Conservation (phyloP, 1,140 invertebrate species). For the Anthonomus grandis region DNA sequence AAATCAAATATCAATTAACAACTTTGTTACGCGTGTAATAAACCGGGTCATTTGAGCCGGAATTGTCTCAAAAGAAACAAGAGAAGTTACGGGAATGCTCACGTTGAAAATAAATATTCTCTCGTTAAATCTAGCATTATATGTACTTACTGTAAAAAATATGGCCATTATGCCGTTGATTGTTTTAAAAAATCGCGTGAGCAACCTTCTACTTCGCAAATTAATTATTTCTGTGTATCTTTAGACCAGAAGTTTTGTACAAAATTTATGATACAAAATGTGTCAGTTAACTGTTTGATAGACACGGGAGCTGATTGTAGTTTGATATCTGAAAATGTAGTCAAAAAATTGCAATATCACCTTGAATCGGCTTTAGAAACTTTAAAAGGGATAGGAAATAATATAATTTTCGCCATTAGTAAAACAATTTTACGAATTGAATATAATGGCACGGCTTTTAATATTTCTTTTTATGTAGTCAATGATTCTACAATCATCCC, state of each 20-base stretch:
- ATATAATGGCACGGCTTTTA: background rate
- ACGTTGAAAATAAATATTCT: no score
- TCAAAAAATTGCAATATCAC: background rate
- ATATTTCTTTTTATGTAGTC: background rate
- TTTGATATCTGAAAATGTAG: no score
- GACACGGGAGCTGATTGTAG: no score
- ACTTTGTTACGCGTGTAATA: background rate
- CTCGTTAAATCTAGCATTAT: no score
- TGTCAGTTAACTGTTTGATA: no score
- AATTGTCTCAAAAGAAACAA: background rate
- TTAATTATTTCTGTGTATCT: no score
- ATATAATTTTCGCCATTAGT: background rate
- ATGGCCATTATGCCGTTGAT: slow-evolving; percentile 1
- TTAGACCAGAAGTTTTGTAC: no score
- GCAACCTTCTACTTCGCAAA: no score
- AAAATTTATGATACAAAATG: no score
- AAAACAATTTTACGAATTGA: background rate
- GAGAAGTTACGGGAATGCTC: no score
- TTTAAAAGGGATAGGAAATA: slow-evolving; percentile 4
- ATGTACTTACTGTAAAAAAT: no score
- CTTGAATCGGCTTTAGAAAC: slow-evolving; percentile 1
- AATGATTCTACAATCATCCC: slow-evolving; percentile 1
- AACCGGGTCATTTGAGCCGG: background rate
- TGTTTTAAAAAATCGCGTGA: background rate
- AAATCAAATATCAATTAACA: background rate